A percentile compares a stretch with the other conserved stretches of the same genome.
phyloP scores from a whole-genome alignment of 2,113 vertebrate genomes.

The Melanostigma gelatinosum region DNA sequence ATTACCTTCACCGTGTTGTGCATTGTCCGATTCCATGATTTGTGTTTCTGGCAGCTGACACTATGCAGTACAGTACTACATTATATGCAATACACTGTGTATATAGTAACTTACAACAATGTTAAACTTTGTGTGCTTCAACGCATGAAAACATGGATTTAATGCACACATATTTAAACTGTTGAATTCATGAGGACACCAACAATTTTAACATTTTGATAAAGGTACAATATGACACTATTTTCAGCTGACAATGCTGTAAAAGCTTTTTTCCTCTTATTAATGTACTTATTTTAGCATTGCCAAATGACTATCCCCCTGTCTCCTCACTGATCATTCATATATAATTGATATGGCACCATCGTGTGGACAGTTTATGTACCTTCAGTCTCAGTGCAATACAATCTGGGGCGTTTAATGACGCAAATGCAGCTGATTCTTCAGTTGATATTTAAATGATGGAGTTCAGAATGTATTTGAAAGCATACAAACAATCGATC shows the following conservation, averaged over 20 bases:
- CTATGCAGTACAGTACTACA: not conserved
- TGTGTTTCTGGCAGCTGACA: not conserved
- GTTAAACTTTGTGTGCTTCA: not conserved
- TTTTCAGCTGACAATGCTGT: not conserved
- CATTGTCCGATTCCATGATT: not conserved
- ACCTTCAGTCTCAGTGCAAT: conserved; percentile 37
- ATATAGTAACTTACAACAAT: not conserved
- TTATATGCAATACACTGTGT: not conserved
- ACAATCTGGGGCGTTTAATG: not conserved
- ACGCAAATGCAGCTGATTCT: not conserved
- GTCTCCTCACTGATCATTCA: not conserved
- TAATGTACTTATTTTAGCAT: not conserved
- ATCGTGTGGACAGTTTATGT: conserved; percentile 67
- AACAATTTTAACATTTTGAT: not conserved
- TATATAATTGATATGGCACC: conserved; percentile 54
- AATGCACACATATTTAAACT: not conserved
- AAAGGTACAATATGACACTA: not conserved
- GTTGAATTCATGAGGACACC: not conserved
- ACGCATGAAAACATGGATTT: not conserved
- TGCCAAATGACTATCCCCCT: not conserved
- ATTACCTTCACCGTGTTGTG: not conserved
- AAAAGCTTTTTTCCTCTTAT: not conserved
- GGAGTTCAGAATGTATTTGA: conserved; percentile 10
- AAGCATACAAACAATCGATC: conserved; percentile 21
- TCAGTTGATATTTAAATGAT: not conserved